Base-by-base conservation (phyloP, 2,797 vertebrate species). In the Ataeniobius toweri region DNA sequence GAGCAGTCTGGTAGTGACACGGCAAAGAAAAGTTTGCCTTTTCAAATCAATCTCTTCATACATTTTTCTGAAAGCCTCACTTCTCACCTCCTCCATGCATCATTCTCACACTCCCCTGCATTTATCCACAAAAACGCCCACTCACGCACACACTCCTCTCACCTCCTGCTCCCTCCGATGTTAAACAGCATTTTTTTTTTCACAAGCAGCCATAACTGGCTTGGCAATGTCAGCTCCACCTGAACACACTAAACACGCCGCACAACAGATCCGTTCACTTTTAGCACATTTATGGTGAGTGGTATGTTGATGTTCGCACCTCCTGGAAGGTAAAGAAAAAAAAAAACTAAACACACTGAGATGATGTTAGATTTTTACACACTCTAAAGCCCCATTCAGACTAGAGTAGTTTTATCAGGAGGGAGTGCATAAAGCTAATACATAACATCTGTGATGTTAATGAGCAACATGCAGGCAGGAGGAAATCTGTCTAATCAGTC, bases 361-460 rank as follows among this genome's bases (percentile, higher is more conserved):
- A 69, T 22, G 2, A 82, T 78, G 51, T 79, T 7, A 73, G 41
- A 71, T 70, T 76, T 81, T 83, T 68, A 68, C 65, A 80, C 77
- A 79, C 82, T 71, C 73, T 68, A 4, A 20, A 80, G 73, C 69
- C 55, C 61, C 67, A 41, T 77, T 86, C 74, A 70, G 79, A 53
- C 41, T 44, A 65, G 65, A 83, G 84, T 85, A 73, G 74, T 51
- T 79, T 39, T 81, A 68, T 80, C 74, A 80, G 72, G 31, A 63
- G 77, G 71, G 70, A 85, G 83, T 61, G 56, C 56, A 71, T 75
- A 44, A 82, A 84, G 71, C 74, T 90, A 89, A 93, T 77, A 63
- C 74, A 26, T 13, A 86, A 88, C 92, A 91, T 80, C 80, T 93
- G 93, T 63, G 80, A 79, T 70, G 80, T 84, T 92, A 89, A 90